Base-by-base conservation (phyloP, 2,888 invertebrate species). In the Oscheius onirici region DNA sequence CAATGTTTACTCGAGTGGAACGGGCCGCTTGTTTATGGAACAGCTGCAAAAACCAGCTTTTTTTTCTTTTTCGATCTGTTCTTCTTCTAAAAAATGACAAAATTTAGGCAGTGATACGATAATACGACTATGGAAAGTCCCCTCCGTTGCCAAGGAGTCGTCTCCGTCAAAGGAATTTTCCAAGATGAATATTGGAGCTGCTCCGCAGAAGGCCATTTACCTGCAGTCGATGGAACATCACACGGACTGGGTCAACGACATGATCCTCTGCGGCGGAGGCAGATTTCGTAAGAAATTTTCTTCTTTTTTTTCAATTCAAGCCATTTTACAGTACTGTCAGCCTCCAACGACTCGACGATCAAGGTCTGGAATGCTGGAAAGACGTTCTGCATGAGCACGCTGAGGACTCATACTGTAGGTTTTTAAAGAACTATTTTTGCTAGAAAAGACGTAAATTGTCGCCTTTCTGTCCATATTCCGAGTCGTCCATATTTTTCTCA, bases 321-420 rank as follows among this genome's bases (percentile, higher is more conserved):
- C 20, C 22, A 26, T 43, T 5, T 8, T 41, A n/a, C 88, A 94
- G 94, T 99, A 84, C 97, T 99, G 88, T 97, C 97, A 76, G 97
- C 97, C 5, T 97, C 97, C 87, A 96, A 96, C 76, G 99, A 99
- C 89, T 97, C 97, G 22, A 99, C 99, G 52, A 97, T 99, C 0
- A 99, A 99, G 90, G 96, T 99, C 74, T 99, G 99, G 99, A 99
- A 97, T 89, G 96, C 97, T 17, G 95, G 96, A 81, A 97, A 97
- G 90, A 97, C 97, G 10, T 97, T 96, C 88, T 99, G 97, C 88
- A 96, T 99, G 96, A 97, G 97, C 0, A 99, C 97, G 1, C 90
- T 99, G 79, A 91, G 97, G 74, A 97, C 97, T 57, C 97, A 99
- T 89, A 95, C 71, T 71, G 82, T 77, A 28, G 28, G 54, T 89